These are phyloP conservation scores for Cheilosia urbana DNA, from an alignment of 2,888 invertebrate species.

Conservation along the genomic window DNA sequence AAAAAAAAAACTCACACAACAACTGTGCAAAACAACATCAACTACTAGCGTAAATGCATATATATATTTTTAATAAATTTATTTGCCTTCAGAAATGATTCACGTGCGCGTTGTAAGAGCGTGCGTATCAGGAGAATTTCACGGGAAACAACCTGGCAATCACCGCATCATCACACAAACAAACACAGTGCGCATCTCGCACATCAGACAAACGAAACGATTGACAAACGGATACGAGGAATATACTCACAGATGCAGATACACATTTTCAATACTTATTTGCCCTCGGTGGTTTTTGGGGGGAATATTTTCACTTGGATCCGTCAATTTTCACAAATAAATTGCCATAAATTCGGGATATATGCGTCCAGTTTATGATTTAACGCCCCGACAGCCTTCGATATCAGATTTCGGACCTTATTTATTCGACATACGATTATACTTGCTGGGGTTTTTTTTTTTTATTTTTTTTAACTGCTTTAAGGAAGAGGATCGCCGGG, in stretches of 20 bases:
- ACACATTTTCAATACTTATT: neutral
- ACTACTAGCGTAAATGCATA: conserved; percentile 67
- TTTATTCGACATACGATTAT: conserved; percentile 42
- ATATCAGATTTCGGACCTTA: conserved; percentile 71
- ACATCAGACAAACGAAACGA: conserved; percentile 36
- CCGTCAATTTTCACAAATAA: conserved; percentile 74
- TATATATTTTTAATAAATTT: conserved; percentile 72
- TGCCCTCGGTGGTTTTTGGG: neutral
- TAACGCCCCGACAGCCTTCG: conserved; percentile 57
- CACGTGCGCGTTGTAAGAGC: conserved; percentile 70
- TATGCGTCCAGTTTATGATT: conserved; percentile 73
- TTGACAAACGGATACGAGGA: conserved; percentile 63
- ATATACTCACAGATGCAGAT: conserved; percentile 24
- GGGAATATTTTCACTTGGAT: conserved; percentile 63
- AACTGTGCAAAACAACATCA: conserved; percentile 36
- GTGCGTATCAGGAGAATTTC: conserved; percentile 68
- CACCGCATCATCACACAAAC: conserved; percentile 45
- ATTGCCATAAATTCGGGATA: conserved; percentile 72
- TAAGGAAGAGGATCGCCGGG: conserved; percentile 23
- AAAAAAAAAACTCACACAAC: conserved; percentile 3
- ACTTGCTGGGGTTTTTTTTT: neutral
- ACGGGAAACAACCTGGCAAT: conserved; percentile 66
- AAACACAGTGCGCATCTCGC: conserved; percentile 20
- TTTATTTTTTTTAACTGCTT: neutral
- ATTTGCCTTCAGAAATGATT: conserved; percentile 75